Conservation (phyloP, 2,888 invertebrate species). For the Autographa gamma region DNA sequence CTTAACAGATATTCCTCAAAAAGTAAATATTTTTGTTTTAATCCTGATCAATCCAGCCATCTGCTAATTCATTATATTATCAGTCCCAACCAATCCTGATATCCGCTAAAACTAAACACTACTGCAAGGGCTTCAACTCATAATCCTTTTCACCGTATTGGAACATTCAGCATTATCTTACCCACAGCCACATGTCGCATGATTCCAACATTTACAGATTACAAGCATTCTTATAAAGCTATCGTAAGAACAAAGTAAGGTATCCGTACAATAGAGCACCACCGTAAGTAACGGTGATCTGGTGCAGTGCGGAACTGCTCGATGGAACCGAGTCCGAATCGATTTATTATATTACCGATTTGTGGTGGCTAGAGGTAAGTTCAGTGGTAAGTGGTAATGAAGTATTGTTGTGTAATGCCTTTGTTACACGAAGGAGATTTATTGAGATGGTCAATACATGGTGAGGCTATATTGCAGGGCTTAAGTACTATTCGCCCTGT, state of each 20-base stretch:
- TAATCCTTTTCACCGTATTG: too few species aligned
- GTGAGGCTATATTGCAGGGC: not conserved
- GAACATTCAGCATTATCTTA: too few species aligned
- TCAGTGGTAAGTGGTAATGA: slow-evolving; percentile 35
- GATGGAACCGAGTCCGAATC: slow-evolving; percentile 38
- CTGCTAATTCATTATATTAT: too few species aligned
- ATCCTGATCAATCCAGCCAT: too few species aligned
- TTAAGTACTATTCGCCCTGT: not conserved
- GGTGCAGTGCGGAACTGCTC: slow-evolving; percentile 52
- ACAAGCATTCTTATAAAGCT: not conserved
- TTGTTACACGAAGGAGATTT: slow-evolving; percentile 1
- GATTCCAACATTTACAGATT: not conserved
- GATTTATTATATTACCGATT: slow-evolving; percentile 49
- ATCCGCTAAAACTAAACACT: too few species aligned
- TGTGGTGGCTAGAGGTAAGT: slow-evolving; percentile 42
- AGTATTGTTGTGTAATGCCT: slow-evolving; percentile 42
- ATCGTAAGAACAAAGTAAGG: not conserved
- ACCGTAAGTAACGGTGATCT: slow-evolving; percentile 45
- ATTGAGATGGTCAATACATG: not conserved
- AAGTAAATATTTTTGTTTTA: too few species aligned
- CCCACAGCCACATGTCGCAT: too few species aligned
- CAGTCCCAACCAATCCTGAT: too few species aligned
- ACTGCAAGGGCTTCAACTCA: too few species aligned
- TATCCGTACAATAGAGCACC: slow-evolving; percentile 19
- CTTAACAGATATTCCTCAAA: too few species aligned